Percentiles rank a stretch among this genome's conserved stretches.
Evolutionary conservation across 92 coral and sea anemone species (phyloP).

Genomic region (Palythoa grandiflora): DNA sequence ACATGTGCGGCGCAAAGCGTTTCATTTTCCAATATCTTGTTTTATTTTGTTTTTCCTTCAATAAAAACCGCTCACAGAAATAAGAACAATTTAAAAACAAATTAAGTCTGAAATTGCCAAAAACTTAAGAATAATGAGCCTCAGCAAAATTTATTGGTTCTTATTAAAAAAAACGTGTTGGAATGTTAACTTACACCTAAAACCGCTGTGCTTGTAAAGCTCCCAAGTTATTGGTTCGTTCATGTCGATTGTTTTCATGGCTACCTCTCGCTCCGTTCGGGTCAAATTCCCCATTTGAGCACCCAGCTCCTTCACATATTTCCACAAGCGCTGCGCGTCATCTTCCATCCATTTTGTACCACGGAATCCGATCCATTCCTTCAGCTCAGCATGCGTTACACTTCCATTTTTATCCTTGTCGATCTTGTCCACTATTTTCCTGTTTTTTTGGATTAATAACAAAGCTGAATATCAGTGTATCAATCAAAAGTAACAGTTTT

Average conservation of each 20-base stretch:
- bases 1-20: no score
- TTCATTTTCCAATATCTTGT: no score
- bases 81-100: no score
- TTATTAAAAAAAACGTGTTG: no score
- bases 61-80: no score
- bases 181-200: slow-evolving; percentile 58
- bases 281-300: background rate
- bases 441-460: slow-evolving; percentile 10
- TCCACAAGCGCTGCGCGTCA: slow-evolving; percentile 71
- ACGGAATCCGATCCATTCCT: slow-evolving; percentile 78
- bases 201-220: slow-evolving; percentile 53
- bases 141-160: no score
- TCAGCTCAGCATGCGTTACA: slow-evolving; percentile 69
- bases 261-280: slow-evolving; percentile 10
- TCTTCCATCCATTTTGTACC: slow-evolving; percentile 69
- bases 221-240: slow-evolving; percentile 76
- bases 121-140: no score
- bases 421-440: slow-evolving; percentile 88
- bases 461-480: no score
- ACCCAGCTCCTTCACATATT: slow-evolving; percentile 30
- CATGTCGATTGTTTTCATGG: slow-evolving; percentile 40
- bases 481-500: no score
- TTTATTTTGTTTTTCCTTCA: no score
- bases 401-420: slow-evolving; percentile 91
- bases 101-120: no score